Percentiles rank a stretch among this genome's conserved stretches.
phyloP scores from a whole-genome alignment of 1,140 invertebrate species.

The Steinernema khuongi region DNA sequence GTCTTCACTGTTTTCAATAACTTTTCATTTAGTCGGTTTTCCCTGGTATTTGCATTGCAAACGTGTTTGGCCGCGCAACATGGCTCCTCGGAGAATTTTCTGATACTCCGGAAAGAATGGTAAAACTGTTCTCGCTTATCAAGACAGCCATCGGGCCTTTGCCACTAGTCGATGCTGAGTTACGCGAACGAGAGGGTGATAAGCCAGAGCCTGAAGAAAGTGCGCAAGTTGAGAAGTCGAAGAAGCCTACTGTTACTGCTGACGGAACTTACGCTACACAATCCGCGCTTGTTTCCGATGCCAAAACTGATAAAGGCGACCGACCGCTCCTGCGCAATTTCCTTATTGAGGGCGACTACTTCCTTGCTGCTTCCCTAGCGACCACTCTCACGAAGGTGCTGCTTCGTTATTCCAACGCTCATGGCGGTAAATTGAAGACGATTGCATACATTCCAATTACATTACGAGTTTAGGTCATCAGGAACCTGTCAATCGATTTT shows the following conservation, averaged over 20 bases:
- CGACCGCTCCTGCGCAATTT: constrained; percentile 75
- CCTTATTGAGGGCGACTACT: constrained; percentile 89
- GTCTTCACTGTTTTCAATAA: neutral
- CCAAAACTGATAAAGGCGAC: constrained; percentile 25
- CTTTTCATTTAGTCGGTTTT: constrained; percentile 69
- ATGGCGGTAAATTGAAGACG: constrained; percentile 46
- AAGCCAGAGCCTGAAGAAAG: constrained; percentile 64
- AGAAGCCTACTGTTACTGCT: constrained; percentile 70
- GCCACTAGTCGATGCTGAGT: constrained; percentile 81
- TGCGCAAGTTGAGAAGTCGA: constrained; percentile 50
- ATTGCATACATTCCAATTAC: neutral
- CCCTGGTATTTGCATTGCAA: constrained; percentile 68
- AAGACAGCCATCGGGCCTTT: constrained; percentile 63
- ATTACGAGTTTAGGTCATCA: constrained; percentile 23
- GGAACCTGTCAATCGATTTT: constrained; percentile 61
- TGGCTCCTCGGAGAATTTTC: constrained; percentile 5
- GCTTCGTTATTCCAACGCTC: constrained; percentile 67
- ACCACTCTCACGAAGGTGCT: constrained; percentile 85
- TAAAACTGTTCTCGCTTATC: constrained; percentile 46
- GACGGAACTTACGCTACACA: constrained; percentile 98
- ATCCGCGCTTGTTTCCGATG: constrained; percentile 79
- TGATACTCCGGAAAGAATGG: constrained; percentile 15
- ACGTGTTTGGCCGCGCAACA: constrained; percentile 69
- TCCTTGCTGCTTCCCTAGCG: constrained; percentile 82
- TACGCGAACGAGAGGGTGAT: constrained; percentile 65